Evolutionary conservation across 2,797 vertebrate species (phyloP).

Genomic region (Lepilemur septentrionalis): DNA sequence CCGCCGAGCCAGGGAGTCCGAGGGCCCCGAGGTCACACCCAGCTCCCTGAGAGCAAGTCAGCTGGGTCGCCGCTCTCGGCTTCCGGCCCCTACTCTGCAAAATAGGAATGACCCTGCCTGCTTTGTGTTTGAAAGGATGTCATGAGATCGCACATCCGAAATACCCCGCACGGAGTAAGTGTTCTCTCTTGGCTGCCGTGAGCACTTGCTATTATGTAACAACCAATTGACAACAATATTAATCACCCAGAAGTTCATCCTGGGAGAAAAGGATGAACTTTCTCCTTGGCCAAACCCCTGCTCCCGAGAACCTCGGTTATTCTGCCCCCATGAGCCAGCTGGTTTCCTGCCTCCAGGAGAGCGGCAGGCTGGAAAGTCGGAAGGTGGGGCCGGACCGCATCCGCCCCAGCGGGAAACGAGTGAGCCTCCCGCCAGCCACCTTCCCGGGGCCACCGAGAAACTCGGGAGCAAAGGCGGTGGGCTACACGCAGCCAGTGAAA

Average conservation of each 20-base stretch:
- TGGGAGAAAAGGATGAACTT: neutral
- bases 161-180: too few species aligned
- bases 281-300: too few species aligned
- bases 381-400: fast-evolving
- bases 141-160: fast-evolving
- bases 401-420: fast-evolving
- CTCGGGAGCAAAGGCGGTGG: neutral
- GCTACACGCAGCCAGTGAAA: neutral
- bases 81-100: fast-evolving
- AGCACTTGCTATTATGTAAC: neutral
- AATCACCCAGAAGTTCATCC: neutral
- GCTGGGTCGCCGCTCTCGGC: fast-evolving
- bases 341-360: neutral
- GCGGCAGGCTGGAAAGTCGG: neutral
- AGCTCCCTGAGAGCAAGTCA: too few species aligned
- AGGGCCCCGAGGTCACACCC: neutral
- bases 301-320: neutral
- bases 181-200: fast-evolving
- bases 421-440: fast-evolving
- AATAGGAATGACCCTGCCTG: fast-evolving
- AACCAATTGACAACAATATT: fast-evolving
- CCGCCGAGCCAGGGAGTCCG: fast-evolving
- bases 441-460: neutral
- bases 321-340: neutral
- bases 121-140: fast-evolving